Base-by-base conservation (phyloP, 2,797 vertebrate species). In the Rhinella marina region DNA sequence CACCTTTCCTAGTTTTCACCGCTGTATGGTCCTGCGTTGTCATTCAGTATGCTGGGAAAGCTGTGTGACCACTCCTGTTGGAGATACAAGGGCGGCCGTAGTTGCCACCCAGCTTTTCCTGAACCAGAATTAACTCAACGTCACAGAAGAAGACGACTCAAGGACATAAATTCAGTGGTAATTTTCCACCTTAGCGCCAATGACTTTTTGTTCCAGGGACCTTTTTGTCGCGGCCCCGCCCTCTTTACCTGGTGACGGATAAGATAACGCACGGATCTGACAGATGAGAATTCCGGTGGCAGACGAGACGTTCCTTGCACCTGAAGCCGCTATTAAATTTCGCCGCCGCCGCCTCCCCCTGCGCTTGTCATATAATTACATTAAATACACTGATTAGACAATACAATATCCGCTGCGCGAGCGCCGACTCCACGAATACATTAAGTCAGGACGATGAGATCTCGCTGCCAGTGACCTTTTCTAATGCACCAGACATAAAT, bases 391-490 rank as follows among this genome's bases (percentile, higher is more conserved):
- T 72, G 78, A 81, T 86, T 78, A 73, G 68, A 72, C 32, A 82
- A 75, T 54, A 54, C 41, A 80, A 9, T 76, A 76, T 81, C 59
- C 56, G 52, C 54, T 17, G 21, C 29, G 41, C 1, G 54, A 48
- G 13, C 52, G 14, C 8, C 50, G 54, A 48, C 84, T 79, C 57
- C 25, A 29, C 62, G 84, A 86, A 88, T 86, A 86, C 73, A 88
- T 88, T 88, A 80, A 85, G 76, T 75, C 70, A 76, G 68, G 76
- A 54, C 68, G 84, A 77, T 77, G 83, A 68, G 84, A 86, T 88
- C 84, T 88, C 77, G 78, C 84, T 88, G 82, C 75, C 27, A 52
- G 70, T 81, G 88, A 88, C 88, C 88, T 88, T 86, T 88, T 86
- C 68, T 75, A 86, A 82, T 77, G 84, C 78, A 77, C 68, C 66